Evolutionary conservation across 2,797 vertebrate genomes (phyloP).

Genomic region (Premnoplex brunnescens): DNA sequence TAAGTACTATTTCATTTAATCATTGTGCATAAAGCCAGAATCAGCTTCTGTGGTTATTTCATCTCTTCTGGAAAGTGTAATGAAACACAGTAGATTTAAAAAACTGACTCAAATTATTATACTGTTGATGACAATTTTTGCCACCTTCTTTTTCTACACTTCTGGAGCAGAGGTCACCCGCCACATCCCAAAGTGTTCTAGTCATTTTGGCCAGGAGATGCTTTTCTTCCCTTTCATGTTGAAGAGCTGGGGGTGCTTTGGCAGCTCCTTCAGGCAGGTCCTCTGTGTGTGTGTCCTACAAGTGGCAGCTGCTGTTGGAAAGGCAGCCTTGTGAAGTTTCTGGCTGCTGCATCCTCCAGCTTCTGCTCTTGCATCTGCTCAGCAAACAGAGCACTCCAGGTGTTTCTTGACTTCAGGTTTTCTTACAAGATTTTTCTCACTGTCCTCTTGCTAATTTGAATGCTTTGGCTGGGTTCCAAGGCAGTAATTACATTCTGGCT

Average conservation of each 20-base stretch:
- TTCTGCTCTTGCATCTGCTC: background rate
- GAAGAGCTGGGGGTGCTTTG: background rate
- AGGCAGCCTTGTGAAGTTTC: background rate
- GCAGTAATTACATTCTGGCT: background rate
- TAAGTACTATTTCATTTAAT: background rate
- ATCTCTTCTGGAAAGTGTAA: background rate
- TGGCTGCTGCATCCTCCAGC: background rate
- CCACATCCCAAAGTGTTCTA: background rate
- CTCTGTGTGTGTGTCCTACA: fast-evolving
- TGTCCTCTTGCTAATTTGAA: background rate
- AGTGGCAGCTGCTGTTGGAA: background rate
- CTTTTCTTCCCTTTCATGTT: background rate
- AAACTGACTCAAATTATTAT: background rate
- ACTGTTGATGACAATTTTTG: background rate
- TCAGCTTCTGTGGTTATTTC: background rate
- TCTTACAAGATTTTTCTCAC: background rate
- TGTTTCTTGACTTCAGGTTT: conserved; percentile 5
- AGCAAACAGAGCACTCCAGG: background rate
- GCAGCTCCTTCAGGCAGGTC: background rate
- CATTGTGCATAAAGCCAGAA: background rate
- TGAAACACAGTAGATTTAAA: background rate
- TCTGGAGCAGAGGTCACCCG: background rate
- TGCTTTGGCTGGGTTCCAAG: conserved; percentile 2
- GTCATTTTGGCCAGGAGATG: background rate
- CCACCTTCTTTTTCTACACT: background rate